A percentile compares a stretch with the other conserved stretches of the same genome.
phyloP scores from a whole-genome alignment of 2,113 vertebrate genomes.

The Albula goreensis region DNA sequence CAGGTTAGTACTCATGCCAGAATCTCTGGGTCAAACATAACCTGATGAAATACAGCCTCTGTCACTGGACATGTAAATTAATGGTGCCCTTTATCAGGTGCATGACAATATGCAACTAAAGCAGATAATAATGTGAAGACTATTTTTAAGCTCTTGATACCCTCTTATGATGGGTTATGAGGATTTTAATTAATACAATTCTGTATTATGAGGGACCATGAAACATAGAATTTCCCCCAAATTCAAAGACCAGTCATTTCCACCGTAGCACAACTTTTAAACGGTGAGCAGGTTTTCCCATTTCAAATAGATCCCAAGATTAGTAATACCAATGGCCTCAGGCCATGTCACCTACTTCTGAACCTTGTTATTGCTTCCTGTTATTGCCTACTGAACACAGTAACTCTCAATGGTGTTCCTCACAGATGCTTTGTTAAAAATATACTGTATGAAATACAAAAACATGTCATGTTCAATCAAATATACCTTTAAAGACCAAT shows the following conservation, averaged over 20 bases:
- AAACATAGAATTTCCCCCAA: not conserved
- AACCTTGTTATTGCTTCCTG: not conserved
- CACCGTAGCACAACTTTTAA: not conserved
- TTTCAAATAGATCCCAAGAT: not conserved
- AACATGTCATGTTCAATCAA: too few relatives aligned
- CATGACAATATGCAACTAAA: too few relatives aligned
- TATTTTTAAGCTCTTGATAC: too few relatives aligned
- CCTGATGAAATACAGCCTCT: too few relatives aligned
- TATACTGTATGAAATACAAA: not conserved
- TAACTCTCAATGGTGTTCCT: not conserved
- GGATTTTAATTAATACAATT: too few relatives aligned
- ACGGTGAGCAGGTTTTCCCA: not conserved
- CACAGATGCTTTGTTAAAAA: not conserved
- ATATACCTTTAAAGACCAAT: too few relatives aligned
- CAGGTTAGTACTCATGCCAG: too few relatives aligned
- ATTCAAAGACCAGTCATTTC: not conserved
- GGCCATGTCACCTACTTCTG: not conserved
- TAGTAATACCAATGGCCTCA: not conserved
- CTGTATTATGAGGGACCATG: not conserved
- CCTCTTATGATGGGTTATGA: too few relatives aligned
- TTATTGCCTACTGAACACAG: not conserved
- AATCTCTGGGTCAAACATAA: too few relatives aligned
- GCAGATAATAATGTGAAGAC: too few relatives aligned
- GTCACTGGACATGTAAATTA: too few relatives aligned
- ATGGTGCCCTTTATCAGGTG: too few relatives aligned